Evolutionary conservation across 2,113 vertebrate genomes (phyloP), one percentile per base, ranked within the genome.

Genomic region (Mormoops blainvillei): DNA sequence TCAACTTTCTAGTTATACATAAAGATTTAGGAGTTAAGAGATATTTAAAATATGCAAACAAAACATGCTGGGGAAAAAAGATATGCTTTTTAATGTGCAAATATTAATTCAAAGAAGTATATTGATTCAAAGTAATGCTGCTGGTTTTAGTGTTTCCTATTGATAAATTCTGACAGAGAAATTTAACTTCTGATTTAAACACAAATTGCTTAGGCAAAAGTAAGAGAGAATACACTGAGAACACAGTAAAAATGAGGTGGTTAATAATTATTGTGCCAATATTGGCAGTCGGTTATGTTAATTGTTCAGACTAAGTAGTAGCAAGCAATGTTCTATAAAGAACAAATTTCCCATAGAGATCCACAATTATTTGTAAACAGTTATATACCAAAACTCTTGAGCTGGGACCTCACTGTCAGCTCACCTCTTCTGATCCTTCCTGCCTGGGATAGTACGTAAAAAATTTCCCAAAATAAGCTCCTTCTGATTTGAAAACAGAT

Each of bases 401-500:
- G 31, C 67, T 71, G 28, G 78, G 43, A 77, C 48, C 33, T 94
- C 15, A 43, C 20, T 87, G 43, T 88, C 70, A 43, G 65, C 88
- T 81, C 98, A 99, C 98, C 98, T 98, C 97, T 95, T 93, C 97
- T 90, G 95, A 97, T 97, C 89, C 96, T 94, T 97, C 97, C 31
- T 98, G 97, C 67, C 97, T 68, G 81, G 97, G 98, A 95, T 98
- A 98, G 97, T 97, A 99, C 15, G 98, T 95, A 54, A 99, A 99
- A 97, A 99, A 99, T 67, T 98, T 99, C 89, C 98, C 98, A 38
- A 97, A 91, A 95, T 99, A 97, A 68, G 98, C 65, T 80, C 98
- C 98, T 63, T 99, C 98, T 74, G 99, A 99, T 70, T 98, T 99
- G 87, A 99, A 99, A 97, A 99, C 97, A 41, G 99, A 99, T 43